Evolutionary conservation across 2,113 vertebrate genomes (phyloP).

Genomic region (Seriola dumerili): DNA sequence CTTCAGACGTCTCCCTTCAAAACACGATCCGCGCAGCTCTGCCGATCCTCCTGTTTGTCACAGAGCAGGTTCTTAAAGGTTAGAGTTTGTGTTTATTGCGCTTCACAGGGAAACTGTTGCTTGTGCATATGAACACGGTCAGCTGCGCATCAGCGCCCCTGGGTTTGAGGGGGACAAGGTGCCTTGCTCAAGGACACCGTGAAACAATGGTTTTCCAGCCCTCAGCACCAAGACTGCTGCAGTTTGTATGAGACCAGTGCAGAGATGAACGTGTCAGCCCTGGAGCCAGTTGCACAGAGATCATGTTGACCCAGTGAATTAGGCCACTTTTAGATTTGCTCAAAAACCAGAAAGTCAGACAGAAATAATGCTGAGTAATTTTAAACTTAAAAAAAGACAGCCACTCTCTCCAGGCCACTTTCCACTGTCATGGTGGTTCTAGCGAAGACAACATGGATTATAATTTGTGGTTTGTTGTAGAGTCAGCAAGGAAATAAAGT

Average conservation of each 20-base stretch:
- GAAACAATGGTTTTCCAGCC: background rate
- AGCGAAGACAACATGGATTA: background rate
- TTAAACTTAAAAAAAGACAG: background rate
- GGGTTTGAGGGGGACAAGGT: background rate
- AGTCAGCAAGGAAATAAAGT: background rate
- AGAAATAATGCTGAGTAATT: background rate
- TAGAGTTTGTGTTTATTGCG: background rate
- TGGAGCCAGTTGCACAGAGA: background rate
- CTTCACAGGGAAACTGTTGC: background rate
- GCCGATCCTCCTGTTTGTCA: background rate
- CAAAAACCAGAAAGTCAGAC: background rate
- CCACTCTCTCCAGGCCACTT: background rate
- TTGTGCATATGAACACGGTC: background rate
- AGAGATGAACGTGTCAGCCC: background rate
- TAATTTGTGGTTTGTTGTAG: constrained; percentile 2
- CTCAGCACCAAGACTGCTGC: background rate
- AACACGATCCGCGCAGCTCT: background rate
- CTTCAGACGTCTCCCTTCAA: constrained; percentile 5
- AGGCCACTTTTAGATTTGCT: background rate
- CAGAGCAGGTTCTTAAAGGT: background rate
- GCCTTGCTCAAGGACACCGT: constrained; percentile 23
- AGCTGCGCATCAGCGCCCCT: background rate
- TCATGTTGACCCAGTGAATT: background rate
- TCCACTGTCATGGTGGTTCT: background rate
- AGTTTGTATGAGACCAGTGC: background rate